Conservation (phyloP, 2,797 vertebrate species). For the Esox masquinongy region DNA sequence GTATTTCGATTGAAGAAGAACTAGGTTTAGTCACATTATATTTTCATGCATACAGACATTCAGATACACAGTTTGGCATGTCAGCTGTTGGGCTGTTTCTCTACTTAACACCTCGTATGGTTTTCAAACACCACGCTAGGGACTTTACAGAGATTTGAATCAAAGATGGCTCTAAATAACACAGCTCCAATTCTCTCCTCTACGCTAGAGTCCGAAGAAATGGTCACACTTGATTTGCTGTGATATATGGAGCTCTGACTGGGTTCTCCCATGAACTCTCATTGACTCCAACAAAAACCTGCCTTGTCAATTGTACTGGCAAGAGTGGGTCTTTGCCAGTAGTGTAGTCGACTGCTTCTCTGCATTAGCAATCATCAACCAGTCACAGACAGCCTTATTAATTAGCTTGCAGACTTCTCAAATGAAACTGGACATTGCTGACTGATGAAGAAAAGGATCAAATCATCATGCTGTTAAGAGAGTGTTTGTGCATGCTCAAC, state of each 20-base stretch:
- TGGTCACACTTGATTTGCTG: background rate
- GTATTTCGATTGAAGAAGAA: background rate
- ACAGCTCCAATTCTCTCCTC: background rate
- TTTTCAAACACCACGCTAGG: background rate
- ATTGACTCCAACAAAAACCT: background rate
- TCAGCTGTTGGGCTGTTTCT: background rate
- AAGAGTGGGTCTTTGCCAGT: background rate
- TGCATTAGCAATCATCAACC: background rate
- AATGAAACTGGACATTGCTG: background rate
- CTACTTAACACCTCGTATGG: background rate
- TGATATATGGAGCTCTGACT: background rate
- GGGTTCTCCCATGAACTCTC: background rate
- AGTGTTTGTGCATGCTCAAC: background rate
- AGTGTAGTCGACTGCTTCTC: background rate
- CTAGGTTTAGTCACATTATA: background rate
- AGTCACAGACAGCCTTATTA: background rate
- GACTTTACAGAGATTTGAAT: background rate
- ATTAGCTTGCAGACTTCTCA: background rate
- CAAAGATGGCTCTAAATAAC: background rate
- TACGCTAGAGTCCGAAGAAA: background rate
- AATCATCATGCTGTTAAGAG: background rate
- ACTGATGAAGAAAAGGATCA: background rate
- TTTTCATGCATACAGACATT: background rate
- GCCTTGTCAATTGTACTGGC: background rate
- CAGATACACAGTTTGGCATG: background rate